Evolutionary conservation across 1,140 invertebrate species (phyloP).

Genomic region (Sarcophaga peregrina): DNA sequence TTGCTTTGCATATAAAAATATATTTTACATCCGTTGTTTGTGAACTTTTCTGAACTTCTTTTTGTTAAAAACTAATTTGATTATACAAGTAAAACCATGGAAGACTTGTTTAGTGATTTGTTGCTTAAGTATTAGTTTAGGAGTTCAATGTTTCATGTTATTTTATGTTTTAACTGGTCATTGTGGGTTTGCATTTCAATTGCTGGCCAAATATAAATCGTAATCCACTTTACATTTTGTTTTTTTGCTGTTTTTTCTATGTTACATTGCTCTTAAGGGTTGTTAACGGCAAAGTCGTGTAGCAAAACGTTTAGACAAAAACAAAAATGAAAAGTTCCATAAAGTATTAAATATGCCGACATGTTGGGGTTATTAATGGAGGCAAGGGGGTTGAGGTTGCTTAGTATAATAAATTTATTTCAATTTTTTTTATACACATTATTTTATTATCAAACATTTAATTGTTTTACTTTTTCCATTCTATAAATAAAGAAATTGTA

Average conservation of each 20-base stretch:
- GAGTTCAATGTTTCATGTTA: conserved; percentile 23
- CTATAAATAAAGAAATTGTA: not conserved
- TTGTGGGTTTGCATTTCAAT: not conserved
- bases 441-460: not conserved
- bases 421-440: not conserved
- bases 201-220: not conserved
- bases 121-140: conserved; percentile 52
- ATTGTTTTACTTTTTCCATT: not conserved
- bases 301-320: not conserved
- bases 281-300: not conserved
- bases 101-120: conserved; percentile 66
- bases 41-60: not conserved
- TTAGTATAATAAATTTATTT: not conserved
- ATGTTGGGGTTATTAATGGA: not conserved
- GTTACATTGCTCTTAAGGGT: not conserved
- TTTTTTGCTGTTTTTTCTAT: not conserved
- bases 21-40: not conserved
- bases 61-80: conserved; percentile 36
- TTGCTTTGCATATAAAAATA: not conserved
- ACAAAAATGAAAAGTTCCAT: not conserved
- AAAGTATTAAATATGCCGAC: not conserved
- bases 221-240: conserved; percentile 6
- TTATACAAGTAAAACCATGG: conserved; percentile 51
- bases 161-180: not conserved
- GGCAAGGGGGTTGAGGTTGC: not conserved